Evolutionary conservation across 2,888 invertebrate genomes (phyloP).

Genomic region (Drosophila pseudotalamancana): DNA sequence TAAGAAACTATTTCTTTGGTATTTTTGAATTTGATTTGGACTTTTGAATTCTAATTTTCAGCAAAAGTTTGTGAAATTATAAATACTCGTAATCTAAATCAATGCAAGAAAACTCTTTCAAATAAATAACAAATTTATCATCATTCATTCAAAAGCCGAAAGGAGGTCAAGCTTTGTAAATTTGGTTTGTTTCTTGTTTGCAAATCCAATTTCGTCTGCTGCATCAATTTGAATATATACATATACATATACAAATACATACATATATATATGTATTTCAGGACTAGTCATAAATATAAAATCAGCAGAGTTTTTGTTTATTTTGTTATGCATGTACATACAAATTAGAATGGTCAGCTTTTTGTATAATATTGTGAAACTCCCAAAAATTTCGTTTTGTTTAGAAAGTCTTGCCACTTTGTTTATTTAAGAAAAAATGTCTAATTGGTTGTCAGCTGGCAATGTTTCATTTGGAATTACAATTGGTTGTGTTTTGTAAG

Average conservation of each 20-base stretch:
- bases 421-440: constrained; percentile 38
- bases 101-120: constrained; percentile 23
- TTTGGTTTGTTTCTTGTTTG: constrained; percentile 32
- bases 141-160: not conserved
- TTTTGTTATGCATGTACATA: constrained; percentile 39
- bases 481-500: constrained; percentile 6
- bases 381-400: too few species aligned
- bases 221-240: constrained; percentile 55
- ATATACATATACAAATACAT: not conserved
- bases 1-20: not conserved
- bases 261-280: constrained; percentile 8
- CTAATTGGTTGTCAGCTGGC: constrained; percentile 47
- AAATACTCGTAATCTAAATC: constrained; percentile 15
- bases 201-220: constrained; percentile 36
- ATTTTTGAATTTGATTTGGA: not conserved
- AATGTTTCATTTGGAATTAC: constrained; percentile 46
- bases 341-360: constrained; percentile 34
- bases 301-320: constrained; percentile 47
- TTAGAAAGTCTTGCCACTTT: constrained; percentile 7
- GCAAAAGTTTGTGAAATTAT: constrained; percentile 30
- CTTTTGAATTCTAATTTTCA: not conserved
- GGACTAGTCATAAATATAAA: constrained; percentile 64
- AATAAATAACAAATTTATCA: constrained; percentile 61
- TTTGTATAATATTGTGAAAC: too few species aligned
- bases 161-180: constrained; percentile 44